These are phyloP conservation scores for Sarcophaga rosellei DNA, from an alignment of 2,888 invertebrate species.

Conservation along the genomic window DNA sequence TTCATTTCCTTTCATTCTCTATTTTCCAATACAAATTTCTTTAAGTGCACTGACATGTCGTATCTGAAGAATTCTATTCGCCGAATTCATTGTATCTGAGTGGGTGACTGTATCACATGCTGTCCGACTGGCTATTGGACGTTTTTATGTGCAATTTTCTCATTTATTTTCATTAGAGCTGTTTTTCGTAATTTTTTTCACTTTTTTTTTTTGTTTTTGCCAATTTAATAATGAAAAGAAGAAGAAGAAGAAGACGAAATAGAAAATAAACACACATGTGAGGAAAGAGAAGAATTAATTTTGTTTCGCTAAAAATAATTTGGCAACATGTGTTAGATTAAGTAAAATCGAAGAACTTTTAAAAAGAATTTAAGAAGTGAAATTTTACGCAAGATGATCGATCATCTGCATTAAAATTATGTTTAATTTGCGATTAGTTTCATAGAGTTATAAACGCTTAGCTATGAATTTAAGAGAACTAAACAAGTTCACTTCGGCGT, in stretches of 20 bases:
- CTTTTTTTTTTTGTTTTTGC: neutral
- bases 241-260: neutral
- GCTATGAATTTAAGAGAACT: too few species aligned
- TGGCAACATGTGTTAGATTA: conserved; percentile 8
- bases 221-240: conserved; percentile 11
- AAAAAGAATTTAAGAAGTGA: too few species aligned
- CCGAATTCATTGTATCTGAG: neutral
- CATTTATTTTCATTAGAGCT: conserved; percentile 4
- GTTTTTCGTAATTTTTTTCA: neutral
- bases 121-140: neutral
- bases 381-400: too few species aligned
- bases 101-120: neutral
- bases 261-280: neutral
- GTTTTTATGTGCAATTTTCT: neutral
- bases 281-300: neutral
- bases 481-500: too few species aligned
- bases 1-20: neutral
- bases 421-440: too few species aligned
- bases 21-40: neutral
- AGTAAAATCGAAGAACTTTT: neutral
- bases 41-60: neutral
- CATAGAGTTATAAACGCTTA: too few species aligned
- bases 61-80: neutral
- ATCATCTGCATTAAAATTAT: too few species aligned
- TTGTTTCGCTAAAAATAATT: conserved; percentile 4